Percentiles rank a stretch among this genome's conserved stretches.
These are phyloP conservation scores for Otus sunia DNA, from an alignment of 2,113 vertebrate genomes.

Conservation along the genomic window DNA sequence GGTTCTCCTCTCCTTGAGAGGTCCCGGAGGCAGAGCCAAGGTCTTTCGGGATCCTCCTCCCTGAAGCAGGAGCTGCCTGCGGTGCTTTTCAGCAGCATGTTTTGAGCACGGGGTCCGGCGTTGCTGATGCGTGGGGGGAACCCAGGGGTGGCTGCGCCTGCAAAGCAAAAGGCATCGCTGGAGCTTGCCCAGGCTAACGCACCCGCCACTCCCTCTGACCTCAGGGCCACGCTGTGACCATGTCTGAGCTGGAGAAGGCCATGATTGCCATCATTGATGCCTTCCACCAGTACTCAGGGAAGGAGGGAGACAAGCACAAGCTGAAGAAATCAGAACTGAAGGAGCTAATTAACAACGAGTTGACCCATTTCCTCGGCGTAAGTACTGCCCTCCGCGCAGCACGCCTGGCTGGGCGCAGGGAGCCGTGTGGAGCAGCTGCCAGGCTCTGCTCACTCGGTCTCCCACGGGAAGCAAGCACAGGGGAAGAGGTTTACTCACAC, in stretches of 20 bases:
- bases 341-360: conserved; percentile 81
- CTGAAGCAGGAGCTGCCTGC: neutral
- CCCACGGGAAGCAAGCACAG: rapidly evolving
- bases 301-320: conserved; percentile 85
- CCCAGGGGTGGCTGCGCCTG: rapidly evolving
- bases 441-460: neutral
- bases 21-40: neutral
- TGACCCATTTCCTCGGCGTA: conserved; percentile 79
- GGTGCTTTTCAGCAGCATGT: neutral
- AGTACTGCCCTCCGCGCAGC: neutral
- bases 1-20: neutral
- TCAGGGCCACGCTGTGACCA: neutral
- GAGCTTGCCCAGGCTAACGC: neutral
- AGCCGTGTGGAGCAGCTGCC: neutral
- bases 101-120: rapidly evolving
- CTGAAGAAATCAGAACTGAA: conserved; percentile 87
- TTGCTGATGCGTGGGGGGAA: rapidly evolving
- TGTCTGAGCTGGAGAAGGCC: conserved; percentile 86
- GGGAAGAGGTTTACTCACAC: neutral
- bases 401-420: neutral
- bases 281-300: conserved; percentile 84
- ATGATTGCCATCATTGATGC: conserved; percentile 78
- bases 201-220: neutral
- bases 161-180: neutral
- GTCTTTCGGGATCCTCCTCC: neutral